These are phyloP conservation scores for Rhynchophorus ferrugineus DNA, from an alignment of 1,140 invertebrate species.

Conservation along the genomic window DNA sequence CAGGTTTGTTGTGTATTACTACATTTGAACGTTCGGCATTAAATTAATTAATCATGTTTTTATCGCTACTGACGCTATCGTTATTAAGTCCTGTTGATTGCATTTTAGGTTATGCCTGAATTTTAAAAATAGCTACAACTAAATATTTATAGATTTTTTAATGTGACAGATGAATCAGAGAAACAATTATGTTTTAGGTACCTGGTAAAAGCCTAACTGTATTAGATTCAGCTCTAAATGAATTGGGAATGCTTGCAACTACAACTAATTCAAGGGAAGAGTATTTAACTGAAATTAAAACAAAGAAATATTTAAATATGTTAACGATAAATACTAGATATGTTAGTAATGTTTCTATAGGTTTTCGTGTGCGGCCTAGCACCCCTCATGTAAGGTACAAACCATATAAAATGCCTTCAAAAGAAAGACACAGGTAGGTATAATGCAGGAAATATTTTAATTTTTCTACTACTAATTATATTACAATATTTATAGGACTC, in stretches of 20 bases:
- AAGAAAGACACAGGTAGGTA: slow-evolving; percentile 39
- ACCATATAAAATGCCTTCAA: slow-evolving; percentile 30
- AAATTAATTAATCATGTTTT: neutral
- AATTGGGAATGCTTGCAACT: slow-evolving; percentile 50
- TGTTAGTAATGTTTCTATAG: slow-evolving; percentile 50
- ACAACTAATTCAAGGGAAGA: slow-evolving; percentile 48
- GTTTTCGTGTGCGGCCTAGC: slow-evolving; percentile 45
- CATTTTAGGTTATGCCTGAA: too few relatives aligned
- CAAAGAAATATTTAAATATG: slow-evolving; percentile 38
- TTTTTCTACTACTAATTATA: neutral
- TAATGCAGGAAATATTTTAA: slow-evolving; percentile 3
- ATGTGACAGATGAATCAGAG: too few relatives aligned
- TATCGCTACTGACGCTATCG: neutral
- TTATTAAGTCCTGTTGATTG: neutral
- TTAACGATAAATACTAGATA: slow-evolving; percentile 47
- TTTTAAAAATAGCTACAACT: too few relatives aligned
- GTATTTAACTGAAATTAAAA: slow-evolving; percentile 44
- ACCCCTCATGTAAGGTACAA: slow-evolving; percentile 32
- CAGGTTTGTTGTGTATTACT: slow-evolving; percentile 1
- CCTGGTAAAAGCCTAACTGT: slow-evolving; percentile 5
- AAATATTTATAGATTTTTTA: too few relatives aligned
- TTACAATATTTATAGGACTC: slow-evolving; percentile 39
- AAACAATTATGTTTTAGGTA: slow-evolving; percentile 6
- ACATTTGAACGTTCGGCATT: neutral
- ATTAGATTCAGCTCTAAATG: slow-evolving; percentile 48